Evolutionary conservation across 2,113 vertebrate species (phyloP), one percentile per base, ranked within the genome.

Genomic region (Rhynchopsitta pachyrhyncha): DNA sequence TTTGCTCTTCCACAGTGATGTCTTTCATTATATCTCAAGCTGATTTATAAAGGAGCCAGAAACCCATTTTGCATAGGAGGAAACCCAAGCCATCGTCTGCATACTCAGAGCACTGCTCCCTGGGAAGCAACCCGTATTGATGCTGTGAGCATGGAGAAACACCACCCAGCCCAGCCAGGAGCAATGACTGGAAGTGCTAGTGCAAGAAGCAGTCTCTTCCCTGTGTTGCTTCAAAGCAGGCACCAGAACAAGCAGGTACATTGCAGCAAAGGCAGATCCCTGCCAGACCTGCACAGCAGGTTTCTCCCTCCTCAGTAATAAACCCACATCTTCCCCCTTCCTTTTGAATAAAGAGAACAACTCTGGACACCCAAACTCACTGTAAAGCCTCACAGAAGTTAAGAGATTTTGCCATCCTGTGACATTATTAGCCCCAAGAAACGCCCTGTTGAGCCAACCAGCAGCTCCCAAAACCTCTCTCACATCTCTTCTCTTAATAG

Each of bases 21-120:
- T 19, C 66, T 87, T 75, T 86, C 86, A 60, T 81, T 60, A 91
- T 57, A 25, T 12, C 70, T 92, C 77, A 64, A 87, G 66, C 80
- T 82, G 69, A 33, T 95, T 52, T 46, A 74, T 47, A 70, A 83
- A 94, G 80, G 28, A 95, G 74, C 33, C 79, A 25, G 14, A 68
- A 92, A 79, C 35, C 44, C 70, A 60, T 63, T 82, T 47, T 81
- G 47, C 94, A 73, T 28, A 46, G 68, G 67, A 93, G 37, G 35
- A 88, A 84, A 79, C 20, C 27, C 69, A 78, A 67, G 55, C 19
- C 67, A 86, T 47, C 24, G 3, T 16, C 46, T 6, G 0, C 25
- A 12, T 25, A 74, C 5, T 57, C 75, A 55, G 81, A 71, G 66
- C 13, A 1, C 82, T 66, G 63, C 2, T 85, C 63, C 70, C 82